phyloP scores from a whole-genome alignment of 2,113 vertebrate genomes.

The Nannospalax galili region DNA sequence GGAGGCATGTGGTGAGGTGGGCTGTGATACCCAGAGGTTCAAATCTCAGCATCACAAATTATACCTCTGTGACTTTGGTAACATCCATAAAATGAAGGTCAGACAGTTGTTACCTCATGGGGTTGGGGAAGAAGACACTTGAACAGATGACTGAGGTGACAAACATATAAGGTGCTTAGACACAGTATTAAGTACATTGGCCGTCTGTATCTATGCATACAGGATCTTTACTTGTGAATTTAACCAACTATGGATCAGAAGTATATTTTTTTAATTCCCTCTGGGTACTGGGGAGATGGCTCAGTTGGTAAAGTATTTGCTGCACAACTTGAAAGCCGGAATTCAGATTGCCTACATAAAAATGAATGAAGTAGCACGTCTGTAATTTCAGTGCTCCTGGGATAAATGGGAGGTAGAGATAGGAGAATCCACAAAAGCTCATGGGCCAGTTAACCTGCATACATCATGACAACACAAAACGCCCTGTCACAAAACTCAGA shows the following conservation, averaged over 20 bases:
- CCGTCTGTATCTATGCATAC: background rate
- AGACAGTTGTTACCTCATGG: background rate
- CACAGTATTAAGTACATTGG: too few species aligned
- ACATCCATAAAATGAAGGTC: background rate
- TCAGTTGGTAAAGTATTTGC: background rate
- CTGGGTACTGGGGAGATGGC: background rate
- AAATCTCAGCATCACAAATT: background rate
- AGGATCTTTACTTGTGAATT: background rate
- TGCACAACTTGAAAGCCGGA: background rate
- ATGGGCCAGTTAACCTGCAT: too few species aligned
- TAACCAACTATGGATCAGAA: background rate
- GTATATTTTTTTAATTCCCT: background rate
- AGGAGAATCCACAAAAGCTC: background rate
- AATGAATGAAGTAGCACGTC: background rate
- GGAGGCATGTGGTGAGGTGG: accelerated
- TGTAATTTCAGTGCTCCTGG: background rate
- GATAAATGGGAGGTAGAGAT: background rate
- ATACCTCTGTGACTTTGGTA: background rate
- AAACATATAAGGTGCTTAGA: background rate
- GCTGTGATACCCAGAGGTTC: background rate
- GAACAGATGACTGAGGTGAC: background rate
- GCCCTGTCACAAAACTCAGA: background rate
- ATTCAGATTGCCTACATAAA: background rate
- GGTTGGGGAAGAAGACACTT: background rate
- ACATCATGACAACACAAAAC: background rate